Evolutionary conservation across 2,797 vertebrate species (phyloP).

Genomic region (Muscicapa striata): DNA sequence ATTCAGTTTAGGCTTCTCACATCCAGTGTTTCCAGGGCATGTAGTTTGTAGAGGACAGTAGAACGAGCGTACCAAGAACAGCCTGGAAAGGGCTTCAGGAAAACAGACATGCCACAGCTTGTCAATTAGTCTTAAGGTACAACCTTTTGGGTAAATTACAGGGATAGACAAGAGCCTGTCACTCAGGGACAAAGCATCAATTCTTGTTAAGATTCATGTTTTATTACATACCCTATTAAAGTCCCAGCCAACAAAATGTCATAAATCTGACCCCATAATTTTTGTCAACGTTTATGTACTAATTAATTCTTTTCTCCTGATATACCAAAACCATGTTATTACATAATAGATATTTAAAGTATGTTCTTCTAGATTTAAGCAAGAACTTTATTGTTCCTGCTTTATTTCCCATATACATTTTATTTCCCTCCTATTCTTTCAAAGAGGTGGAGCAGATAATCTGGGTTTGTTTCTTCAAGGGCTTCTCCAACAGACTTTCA

Average conservation of each 20-base stretch:
- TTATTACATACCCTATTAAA: neutral
- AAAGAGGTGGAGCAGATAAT: neutral
- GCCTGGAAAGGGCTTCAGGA: neutral
- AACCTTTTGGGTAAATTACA: neutral
- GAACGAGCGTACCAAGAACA: fast-evolving
- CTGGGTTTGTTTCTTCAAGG: neutral
- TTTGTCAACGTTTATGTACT: neutral
- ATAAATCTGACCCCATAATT: neutral
- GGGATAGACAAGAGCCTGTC: neutral
- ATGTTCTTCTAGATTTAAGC: neutral
- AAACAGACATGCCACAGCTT: neutral
- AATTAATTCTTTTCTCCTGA: neutral
- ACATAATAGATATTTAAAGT: neutral
- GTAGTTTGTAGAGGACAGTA: neutral
- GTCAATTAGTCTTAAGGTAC: neutral
- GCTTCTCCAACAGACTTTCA: neutral
- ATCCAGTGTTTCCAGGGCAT: neutral
- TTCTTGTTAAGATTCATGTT: neutral
- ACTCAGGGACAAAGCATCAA: neutral
- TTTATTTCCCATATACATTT: neutral
- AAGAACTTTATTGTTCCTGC: neutral
- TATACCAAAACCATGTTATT: neutral
- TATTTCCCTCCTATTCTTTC: neutral
- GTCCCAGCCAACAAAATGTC: neutral
- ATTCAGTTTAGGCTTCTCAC: neutral